Evolutionary conservation across 2,113 vertebrate species (phyloP).

Genomic region (Brachyhypopomus occidentalis): DNA sequence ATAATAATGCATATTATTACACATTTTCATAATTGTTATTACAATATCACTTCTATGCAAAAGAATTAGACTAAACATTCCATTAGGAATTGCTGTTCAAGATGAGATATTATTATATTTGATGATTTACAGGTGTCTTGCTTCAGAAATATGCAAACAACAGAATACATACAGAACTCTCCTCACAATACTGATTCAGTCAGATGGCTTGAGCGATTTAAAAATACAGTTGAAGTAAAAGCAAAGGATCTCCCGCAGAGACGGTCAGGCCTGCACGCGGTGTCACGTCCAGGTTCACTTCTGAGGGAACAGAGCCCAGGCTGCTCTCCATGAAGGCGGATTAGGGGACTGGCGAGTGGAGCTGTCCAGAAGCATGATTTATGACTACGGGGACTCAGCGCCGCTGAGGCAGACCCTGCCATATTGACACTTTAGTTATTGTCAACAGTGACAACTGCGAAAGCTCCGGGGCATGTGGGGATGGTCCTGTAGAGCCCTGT

Average conservation of each 20-base stretch:
- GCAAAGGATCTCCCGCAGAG: background rate
- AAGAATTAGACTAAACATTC: too few relatives aligned
- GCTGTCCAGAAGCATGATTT: conserved; percentile 87
- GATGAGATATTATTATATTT: too few relatives aligned
- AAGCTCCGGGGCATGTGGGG: conserved; percentile 51
- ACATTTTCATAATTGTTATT: background rate
- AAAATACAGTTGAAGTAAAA: background rate
- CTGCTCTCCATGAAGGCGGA: conserved; percentile 75
- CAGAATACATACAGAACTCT: too few relatives aligned
- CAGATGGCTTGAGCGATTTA: background rate
- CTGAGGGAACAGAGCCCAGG: conserved; percentile 61
- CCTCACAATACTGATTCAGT: too few relatives aligned
- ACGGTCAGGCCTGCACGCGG: conserved; percentile 62
- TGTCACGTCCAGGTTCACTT: conserved; percentile 63
- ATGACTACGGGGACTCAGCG: conserved; percentile 84
- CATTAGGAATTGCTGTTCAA: too few relatives aligned
- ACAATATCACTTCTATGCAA: too few relatives aligned
- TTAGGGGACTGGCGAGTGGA: conserved; percentile 75
- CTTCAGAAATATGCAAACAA: too few relatives aligned
- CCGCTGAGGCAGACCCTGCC: conserved; percentile 62
- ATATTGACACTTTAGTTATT: conserved; percentile 66
- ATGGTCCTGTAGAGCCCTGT: conserved; percentile 7
- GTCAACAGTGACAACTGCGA: conserved; percentile 58
- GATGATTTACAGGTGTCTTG: too few relatives aligned
- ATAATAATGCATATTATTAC: background rate